These are phyloP conservation scores for Drosophila gunungcola DNA, from an alignment of 1,140 invertebrate species.

Conservation along the genomic window DNA sequence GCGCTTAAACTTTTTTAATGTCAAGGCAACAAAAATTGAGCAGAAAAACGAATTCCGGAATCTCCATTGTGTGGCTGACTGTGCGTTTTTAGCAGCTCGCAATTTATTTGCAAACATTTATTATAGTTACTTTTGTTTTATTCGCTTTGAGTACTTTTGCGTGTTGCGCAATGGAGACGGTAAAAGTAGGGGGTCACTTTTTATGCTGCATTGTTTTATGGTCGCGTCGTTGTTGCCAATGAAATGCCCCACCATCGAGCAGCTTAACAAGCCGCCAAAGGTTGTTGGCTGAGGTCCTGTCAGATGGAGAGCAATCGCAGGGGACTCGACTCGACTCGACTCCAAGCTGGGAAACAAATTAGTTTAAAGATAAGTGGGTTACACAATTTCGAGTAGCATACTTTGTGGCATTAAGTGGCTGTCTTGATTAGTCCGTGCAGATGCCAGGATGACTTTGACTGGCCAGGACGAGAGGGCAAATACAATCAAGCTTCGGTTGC, in stretches of 20 bases:
- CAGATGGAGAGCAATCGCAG: slow-evolving; percentile 12
- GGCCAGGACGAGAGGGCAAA: slow-evolving; percentile 33
- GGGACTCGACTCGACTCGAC: neutral
- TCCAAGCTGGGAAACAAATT: slow-evolving; percentile 59
- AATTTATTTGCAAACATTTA: slow-evolving; percentile 82
- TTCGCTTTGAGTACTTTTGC: slow-evolving; percentile 72
- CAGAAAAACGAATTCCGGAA: slow-evolving; percentile 14
- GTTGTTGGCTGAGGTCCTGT: slow-evolving; percentile 51
- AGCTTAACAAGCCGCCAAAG: slow-evolving; percentile 28
- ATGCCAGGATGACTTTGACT: neutral
- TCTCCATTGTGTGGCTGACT: slow-evolving; percentile 15
- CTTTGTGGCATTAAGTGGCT: slow-evolving; percentile 65
- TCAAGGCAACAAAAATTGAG: slow-evolving; percentile 56
- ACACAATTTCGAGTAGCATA: slow-evolving; percentile 73
- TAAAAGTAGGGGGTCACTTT: slow-evolving; percentile 44
- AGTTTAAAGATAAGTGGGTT: slow-evolving; percentile 80
- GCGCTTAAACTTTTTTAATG: slow-evolving; percentile 77
- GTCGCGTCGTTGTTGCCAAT: slow-evolving; percentile 59
- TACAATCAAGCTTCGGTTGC: slow-evolving; percentile 65
- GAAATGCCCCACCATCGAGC: slow-evolving; percentile 43
- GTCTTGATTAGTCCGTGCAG: slow-evolving; percentile 68
- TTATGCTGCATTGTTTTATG: slow-evolving; percentile 79
- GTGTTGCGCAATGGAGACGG: slow-evolving; percentile 7
- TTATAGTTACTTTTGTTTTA: slow-evolving; percentile 82
- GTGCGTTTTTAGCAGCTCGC: slow-evolving; percentile 64